Evolutionary conservation across 1,140 invertebrate genomes (phyloP), one percentile per base, ranked within the genome.

Genomic region (Archivesica marissinica): DNA sequence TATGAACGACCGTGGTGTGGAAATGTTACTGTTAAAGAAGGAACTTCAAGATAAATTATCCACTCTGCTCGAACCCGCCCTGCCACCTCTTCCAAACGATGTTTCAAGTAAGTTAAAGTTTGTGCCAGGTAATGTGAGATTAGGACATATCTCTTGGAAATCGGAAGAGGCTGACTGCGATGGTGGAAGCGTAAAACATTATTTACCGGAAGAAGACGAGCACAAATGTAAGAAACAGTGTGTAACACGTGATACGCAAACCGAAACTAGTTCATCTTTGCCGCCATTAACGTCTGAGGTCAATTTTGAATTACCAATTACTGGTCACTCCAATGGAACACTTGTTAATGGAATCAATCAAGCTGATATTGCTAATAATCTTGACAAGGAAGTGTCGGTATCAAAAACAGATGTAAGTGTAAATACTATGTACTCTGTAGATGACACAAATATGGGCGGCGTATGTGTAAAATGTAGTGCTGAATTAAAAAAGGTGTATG

Each of bases 1-100:
- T 11, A 88, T 94, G 84, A 90, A 91, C 52, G 92, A 92, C 80
- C 91, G 90, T 74, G 92, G 92, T 25, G 91, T 94, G 35, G 94
- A 94, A 88, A 89, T 94, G 85, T 82, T 94, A 38, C 88, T 94
- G 0, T 59, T 94, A 11, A 93, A 94, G 85, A 92, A 92, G 56
- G 91, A 94, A 70, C 88, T 94, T 28, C 87, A 92, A 47, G 87
- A 90, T 15, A 94, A 94, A 86, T 88, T 94, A 54, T 85, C 83
- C 17, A 66, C 86, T 0, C 81, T 93, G 2, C 74, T 93, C 20
- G 88, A 91, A 30, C 86, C 89, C 1, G 13, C 54, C 23, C 61
- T 92, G 2, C 91, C 91, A 0, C 33, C 56, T 0, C 56, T 90
- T 11, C 91, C 91, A 0, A 77, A 86, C 2, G 80, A 91, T 64